Base-by-base conservation (phyloP, 2,888 invertebrate species). In the Oscheius onirici region DNA sequence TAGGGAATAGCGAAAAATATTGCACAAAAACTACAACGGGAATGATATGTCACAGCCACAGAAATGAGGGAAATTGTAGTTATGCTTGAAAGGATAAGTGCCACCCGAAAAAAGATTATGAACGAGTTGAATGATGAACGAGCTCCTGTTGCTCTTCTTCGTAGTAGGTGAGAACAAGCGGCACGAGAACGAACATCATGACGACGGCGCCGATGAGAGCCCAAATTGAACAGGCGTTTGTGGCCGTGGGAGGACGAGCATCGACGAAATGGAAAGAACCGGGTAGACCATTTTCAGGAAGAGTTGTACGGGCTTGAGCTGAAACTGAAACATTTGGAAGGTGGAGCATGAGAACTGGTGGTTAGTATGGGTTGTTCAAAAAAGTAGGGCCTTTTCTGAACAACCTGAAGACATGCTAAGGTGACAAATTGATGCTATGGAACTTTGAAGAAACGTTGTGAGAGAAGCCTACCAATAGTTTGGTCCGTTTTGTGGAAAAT, bases 231-330 rank as follows among this genome's bases (percentile, higher is more conserved):
- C 58, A 70, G 52, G 60, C 69, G 2, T 41, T 58, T 34, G 78
- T 73, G 49, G 81, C n/a, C n/a, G n/a, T 80, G 6, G 86, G 86
- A 1, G 82, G 78, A 6, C 82, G 77, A n/a, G 86, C 86, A 58
- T 86, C 84, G 22, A 86, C 78, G 69, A 86, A 86, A 72, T 86
- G 86, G 65, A 85, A 86, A 0, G 83, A 77, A 55, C 72, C 75
- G 17, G 73, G 70, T 10, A 71, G 46, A 8, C 76, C 74, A 26
- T 77, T 75, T 69, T 78, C 79, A 10, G 81, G 79, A 5, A 82
- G 69, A 2, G 77, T 73, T 13, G 76, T 76, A 20, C 82, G 40
- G 8, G 55, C 63, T 58, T 74, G 65, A 11, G 65, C 52, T 67
- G 63, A 40, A 70, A 70, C 5, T 54, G 17, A 17, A 46, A 15